Evolutionary conservation across 2,113 vertebrate species (phyloP), one percentile per base, ranked within the genome.

Genomic region (Tyto alba): DNA sequence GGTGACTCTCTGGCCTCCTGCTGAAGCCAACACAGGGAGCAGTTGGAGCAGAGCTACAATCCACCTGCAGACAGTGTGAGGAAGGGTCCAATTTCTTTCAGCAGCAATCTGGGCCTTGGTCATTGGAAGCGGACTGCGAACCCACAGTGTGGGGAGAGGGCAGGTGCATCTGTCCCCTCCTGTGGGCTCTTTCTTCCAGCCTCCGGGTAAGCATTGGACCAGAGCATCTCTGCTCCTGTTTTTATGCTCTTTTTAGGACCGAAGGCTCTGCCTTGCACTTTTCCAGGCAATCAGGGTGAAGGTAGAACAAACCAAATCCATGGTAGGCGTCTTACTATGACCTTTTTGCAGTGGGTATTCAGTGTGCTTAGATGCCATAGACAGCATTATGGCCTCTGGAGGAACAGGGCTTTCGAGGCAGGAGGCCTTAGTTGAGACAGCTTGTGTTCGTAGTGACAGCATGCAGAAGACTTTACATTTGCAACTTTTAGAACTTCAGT

Each of bases 101-200:
- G 45, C 43, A 64, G 48, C 1, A 2, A 16, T 32, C 43, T 22
- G 19, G 36, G n/a, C 19, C 16, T 20, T 0, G 0, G n/a, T 16
- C 12, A 3, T 9, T 32, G 52, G 50, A 83, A 75, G 34, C 0
- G 3, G 48, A 29, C 29, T 56, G 20, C 0, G 9, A 79, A 45
- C 11, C 16, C 23, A 11, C 3, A 7, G 29, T 16, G 25, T 21
- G 40, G 16, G 52, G n/a, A 64, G 20, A 22, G 6, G 55, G 45
- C n/a, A n/a, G 30, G 5, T 4, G 2, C 7, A 19, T 3, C 1
- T 25, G 1, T 30, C 21, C 4, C 2, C 13, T 57, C 45, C 41
- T 0, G 0, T n/a, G 30, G 23, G 36, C 3, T 62, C 25, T 77
- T 66, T 40, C 22, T 69, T 29, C 40, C 50, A n/a, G 22, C 30